Evolutionary conservation across 2,113 vertebrate genomes (phyloP), one percentile per base, ranked within the genome.

Genomic region (Laticauda laticaudata): DNA sequence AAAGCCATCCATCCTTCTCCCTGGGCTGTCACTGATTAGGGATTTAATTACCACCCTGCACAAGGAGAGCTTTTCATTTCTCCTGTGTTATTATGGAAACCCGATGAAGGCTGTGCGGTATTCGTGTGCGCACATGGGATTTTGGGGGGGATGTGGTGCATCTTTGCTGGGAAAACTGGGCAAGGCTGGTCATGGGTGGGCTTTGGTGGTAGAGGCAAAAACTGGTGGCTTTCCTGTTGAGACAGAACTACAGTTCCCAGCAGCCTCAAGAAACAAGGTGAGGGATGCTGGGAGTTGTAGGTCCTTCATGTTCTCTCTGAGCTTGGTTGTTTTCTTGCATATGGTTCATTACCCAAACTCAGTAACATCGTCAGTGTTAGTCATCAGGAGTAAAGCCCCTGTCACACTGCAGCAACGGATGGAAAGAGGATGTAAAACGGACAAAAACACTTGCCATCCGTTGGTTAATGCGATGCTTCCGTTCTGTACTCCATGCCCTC

Each of bases 21-120:
- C 94, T 81, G 64, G 64, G 89, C 94, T 93, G 94, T 93, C 97
- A 96, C 69, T 94, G 94, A 97, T 96, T 95, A 96, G 94, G 94
- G 92, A 96, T 96, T 95, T 93, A 94, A 96, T 94, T 94, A 96
- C 94, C 94, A 96, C 95, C 94, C 94, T 75, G 92, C 95, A 96
- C 94, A 97, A 39, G 95, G 94, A 96, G 95, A 95, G 93, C 96
- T 96, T 97, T 96, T 96, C 96, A 96, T 96, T 97, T 95, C 95
- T 96, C 95, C 94, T 94, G 29, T 20, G 94, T 90, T 87, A 93
- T 9, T 51, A 51, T 94, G 96, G 94, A 92, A 95, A 95, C 95
- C 95, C 95, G 95, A 95, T 91, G 94, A 90, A 86, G 86, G 86
- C 96, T 93, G 93, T 69, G 92, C 1, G 0, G 93, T 96, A 91